Base-by-base conservation (phyloP, 2,797 vertebrate genomes). In the Sarcophilus harrisii region DNA sequence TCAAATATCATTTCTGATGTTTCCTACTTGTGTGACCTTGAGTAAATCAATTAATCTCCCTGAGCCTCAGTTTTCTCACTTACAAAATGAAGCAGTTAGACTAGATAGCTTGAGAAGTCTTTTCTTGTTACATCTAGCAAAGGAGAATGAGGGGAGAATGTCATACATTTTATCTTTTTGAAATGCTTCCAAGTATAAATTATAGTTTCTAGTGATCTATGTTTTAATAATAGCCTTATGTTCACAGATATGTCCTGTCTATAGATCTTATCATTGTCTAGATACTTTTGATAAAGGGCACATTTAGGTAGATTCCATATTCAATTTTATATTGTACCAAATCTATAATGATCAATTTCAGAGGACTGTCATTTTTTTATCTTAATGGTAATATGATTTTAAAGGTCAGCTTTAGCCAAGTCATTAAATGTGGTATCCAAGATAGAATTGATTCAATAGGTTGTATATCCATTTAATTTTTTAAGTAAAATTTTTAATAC, bases 151-250 rank as follows among this genome's bases (percentile, higher is more conserved):
- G 18, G 18, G 18, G n/a, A 45, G n/a, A 81, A 96, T 90, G 27
- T 18, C 93, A 1, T 57, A 95, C 97, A 95, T 95, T 57, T 93
- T 90, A 91, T 5, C 4, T 95, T 94, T 92, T 96, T 96, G 57
- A 96, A 91, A 89, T 96, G 49, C 62, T 95, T 97, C 89, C 58
- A 96, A 93, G 0, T 94, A 93, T 57, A 93, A 95, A 97, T 95
- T 95, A 91, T n/a, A 94, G 98, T 66, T 96, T 29, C 5, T 57
- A 55, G 8, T 97, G 58, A 96, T 18, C 96, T 97, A 93, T 95
- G 32, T 49, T 97, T 95, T 95, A 97, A 87, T 95, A 96, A 96
- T 58, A 95, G 27, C n/a, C 81, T 93, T 96, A 62, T 97, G 1
- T 60, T 28, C 93, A 5, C 57, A 2, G 8, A 52, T 81, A 1